phyloP scores from a whole-genome alignment of 2,888 invertebrate species.

The Synanthedon tipuliformis region DNA sequence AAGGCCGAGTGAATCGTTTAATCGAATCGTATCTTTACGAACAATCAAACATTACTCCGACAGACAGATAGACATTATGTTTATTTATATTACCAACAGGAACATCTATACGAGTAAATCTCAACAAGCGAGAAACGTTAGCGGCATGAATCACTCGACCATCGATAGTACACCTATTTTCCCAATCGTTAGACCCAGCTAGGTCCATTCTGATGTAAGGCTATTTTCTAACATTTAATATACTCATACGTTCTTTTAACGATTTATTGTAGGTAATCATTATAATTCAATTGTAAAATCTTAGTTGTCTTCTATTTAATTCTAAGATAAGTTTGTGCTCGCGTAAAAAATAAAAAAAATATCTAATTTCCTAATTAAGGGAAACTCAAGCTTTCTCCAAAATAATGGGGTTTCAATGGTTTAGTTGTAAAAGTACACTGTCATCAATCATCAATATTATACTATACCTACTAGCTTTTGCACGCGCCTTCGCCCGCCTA shows the following conservation, averaged over 20 bases:
- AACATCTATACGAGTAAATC: conserved; percentile 13
- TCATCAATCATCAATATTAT: too few relatives aligned
- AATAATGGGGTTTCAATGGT: too few relatives aligned
- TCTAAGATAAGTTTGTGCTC: too few relatives aligned
- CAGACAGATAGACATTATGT: conserved; percentile 19
- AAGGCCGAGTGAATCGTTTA: conserved; percentile 1
- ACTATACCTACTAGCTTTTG: too few relatives aligned
- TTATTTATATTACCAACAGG: conserved; percentile 33
- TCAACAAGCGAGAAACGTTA: conserved; percentile 24
- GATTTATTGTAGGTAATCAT: background rate
- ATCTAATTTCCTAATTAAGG: too few relatives aligned
- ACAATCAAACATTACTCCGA: conserved; percentile 1
- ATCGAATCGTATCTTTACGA: conserved; percentile 1
- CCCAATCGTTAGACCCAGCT: conserved; percentile 18
- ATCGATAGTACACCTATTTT: conserved; percentile 21
- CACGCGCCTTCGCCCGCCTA: too few relatives aligned
- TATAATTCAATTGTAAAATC: too few relatives aligned
- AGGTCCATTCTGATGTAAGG: conserved; percentile 3
- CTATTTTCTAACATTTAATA: conserved; percentile 18
- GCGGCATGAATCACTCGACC: conserved; percentile 33
- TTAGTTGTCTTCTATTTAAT: too few relatives aligned
- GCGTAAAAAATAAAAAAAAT: too few relatives aligned
- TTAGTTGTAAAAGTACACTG: too few relatives aligned
- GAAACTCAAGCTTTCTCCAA: too few relatives aligned
- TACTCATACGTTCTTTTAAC: conserved; percentile 2